Base-by-base conservation (phyloP, 1,140 invertebrate species). In the Pogonomyrmex barbatus region DNA sequence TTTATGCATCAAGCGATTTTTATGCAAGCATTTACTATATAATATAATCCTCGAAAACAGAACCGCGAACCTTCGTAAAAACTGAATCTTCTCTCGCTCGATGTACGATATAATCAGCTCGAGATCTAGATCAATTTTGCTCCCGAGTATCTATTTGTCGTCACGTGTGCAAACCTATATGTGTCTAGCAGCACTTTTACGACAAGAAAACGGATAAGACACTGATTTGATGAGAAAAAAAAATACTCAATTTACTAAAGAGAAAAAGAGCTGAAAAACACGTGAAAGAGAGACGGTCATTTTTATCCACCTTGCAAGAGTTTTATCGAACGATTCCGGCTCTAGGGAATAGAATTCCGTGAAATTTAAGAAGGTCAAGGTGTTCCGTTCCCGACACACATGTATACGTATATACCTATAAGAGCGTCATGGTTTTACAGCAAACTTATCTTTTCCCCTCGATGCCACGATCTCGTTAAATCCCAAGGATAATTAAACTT, bases 401-500 rank as follows among this genome's bases (percentile, higher is more conserved):
- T 4, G 3, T 8, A 10, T 50, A 9, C 24, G 24, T 39, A 0
- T 65, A 65, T 65, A 65, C 14, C 62, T 68, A 68, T 47, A 68
- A 24, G 39, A 54, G 50, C 17, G 17, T 75, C 52, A 24, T 33
- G 71, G 4, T 75, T 75, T 58, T 24, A 24, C 0, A 24, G 24
- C 24, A 75, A 76, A 58, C 36, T 76, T 76, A 58, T 58, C 71
- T 76, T 56, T 58, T n/a, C 2, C 71, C 2, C 5, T 75, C 33
- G 17, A 30, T 56, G 17, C 50, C 36, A 75, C 52, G 50, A 24
- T 42, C 52, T 76, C 36, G n/a, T 76, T 76, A 58, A 76, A 76
- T 76, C 42, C n/a, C n/a, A 42, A 60, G n/a, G 12, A 60, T 45
- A 76, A 76, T 76, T 76, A 76, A 76, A 58, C 36, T 76, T 58